Evolutionary conservation across 2,797 vertebrate species (phyloP), one percentile per base, ranked within the genome.

Genomic region (Poecilia wingei): DNA sequence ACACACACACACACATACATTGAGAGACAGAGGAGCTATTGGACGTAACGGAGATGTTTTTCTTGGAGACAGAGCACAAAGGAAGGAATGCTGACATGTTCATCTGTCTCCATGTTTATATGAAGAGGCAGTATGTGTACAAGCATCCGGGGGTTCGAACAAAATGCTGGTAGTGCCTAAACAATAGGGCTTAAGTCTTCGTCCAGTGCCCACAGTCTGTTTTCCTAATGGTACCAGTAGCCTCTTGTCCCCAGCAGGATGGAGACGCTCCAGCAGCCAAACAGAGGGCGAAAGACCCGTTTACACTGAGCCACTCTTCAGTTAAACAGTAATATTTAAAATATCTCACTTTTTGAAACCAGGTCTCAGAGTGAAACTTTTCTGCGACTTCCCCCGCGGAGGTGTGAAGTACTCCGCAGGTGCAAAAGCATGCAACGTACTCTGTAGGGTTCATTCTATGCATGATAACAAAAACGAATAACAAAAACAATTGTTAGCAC

Each of bases 131-230:
- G 86, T 87, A 87, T 91, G 87, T 87, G 82, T 92, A 88, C 90
- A 91, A 88, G 89, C 41, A 55, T 93, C 91, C 90, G 91, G 88
- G 88, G 90, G 90, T 81, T 93, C 92, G 93, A 93, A 92, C 87
- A 90, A 86, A 90, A 90, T 90, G 91, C 90, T 95, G 91, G 90
- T 90, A 93, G 92, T 93, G 86, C 43, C 87, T 84, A 82, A 91
- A 94, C 91, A 95, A 94, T 92, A 91, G 85, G 78, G 84, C 91
- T 88, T 93, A 89, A 93, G 92, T 94, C 88, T 89, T 39, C 43
- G 72, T 79, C 74, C 84, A 78, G 78, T 85, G 86, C 84, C 91
- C 83, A 87, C 88, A 86, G 87, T 82, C 89, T 90, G 89, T 80
- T 84, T 53, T 84, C 79, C 75, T 85, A 85, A 90, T 84, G 80